Evolutionary conservation across 1,140 invertebrate genomes (phyloP).

Genomic region (Heliconius hewitsoni): DNA sequence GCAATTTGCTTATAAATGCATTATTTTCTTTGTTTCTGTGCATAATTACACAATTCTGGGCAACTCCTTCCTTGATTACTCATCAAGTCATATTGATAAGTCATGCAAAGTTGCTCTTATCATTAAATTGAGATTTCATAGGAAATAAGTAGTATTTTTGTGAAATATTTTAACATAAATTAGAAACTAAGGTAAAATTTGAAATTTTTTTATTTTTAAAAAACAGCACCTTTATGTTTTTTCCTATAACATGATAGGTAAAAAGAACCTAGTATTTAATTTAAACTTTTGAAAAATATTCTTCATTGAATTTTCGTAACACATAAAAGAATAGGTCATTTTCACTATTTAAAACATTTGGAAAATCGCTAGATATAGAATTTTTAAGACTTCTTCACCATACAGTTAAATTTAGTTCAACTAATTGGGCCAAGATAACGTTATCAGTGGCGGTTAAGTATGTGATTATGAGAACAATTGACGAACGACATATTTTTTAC

Average conservation of each 20-base stretch:
- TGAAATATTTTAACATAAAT: not conserved
- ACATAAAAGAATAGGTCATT: too few species aligned
- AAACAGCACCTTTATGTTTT: too few species aligned
- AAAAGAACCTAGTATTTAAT: too few species aligned
- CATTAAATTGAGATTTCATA: not conserved
- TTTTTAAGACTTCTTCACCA: not conserved
- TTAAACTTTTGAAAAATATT: too few species aligned
- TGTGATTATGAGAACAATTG: not conserved
- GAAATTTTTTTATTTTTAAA: too few species aligned
- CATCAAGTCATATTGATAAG: not conserved
- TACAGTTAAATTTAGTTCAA: not conserved
- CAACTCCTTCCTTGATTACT: conserved; percentile 5
- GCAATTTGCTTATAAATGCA: too few species aligned
- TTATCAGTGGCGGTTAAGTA: not conserved
- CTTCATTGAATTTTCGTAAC: too few species aligned
- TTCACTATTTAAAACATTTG: too few species aligned
- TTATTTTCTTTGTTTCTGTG: conserved; percentile 2
- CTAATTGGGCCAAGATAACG: conserved; percentile 8
- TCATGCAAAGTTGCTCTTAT: conserved; percentile 7
- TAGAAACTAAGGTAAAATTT: too few species aligned
- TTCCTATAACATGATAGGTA: too few species aligned
- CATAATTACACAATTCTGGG: not conserved
- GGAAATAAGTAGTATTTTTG: not conserved
- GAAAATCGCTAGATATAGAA: not conserved
- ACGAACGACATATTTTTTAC: not conserved